Evolutionary conservation across 2,888 invertebrate genomes (phyloP).

Genomic region (Uropetala carovei): DNA sequence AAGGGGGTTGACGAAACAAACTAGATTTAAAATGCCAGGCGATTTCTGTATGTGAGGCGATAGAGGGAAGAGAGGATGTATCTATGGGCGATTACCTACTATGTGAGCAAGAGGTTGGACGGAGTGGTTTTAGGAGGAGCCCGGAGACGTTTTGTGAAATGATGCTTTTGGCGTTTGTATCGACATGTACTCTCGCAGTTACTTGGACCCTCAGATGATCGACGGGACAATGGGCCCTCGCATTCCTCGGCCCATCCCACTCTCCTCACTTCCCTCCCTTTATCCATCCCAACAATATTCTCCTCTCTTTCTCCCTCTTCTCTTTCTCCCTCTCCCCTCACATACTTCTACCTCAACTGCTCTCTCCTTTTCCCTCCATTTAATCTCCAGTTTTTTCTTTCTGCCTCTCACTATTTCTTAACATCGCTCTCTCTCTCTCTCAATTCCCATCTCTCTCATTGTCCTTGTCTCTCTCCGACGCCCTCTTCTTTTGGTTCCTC

Average conservation of each 20-base stretch:
- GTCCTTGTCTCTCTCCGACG: neutral
- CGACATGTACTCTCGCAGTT: constrained; percentile 7
- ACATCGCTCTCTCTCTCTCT: too few species aligned
- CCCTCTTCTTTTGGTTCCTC: neutral
- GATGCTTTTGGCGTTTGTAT: constrained; percentile 16
- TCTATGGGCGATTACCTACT: too few species aligned
- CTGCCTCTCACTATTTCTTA: too few species aligned
- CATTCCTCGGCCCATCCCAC: neutral
- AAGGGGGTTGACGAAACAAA: too few species aligned
- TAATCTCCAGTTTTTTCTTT: too few species aligned
- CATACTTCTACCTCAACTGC: too few species aligned
- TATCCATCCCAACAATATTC: neutral
- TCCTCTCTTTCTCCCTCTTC: neutral
- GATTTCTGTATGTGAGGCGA: neutral
- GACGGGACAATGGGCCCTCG: neutral
- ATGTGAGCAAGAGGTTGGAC: too few species aligned
- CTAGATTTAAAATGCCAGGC: neutral
- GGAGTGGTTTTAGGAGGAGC: too few species aligned
- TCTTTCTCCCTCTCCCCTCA: neutral
- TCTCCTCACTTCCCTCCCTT: neutral
- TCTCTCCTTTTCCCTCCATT: too few species aligned
- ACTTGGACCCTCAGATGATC: neutral
- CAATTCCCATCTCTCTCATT: neutral
- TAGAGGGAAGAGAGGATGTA: too few species aligned
- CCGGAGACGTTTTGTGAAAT: neutral